Base-by-base conservation (phyloP, 2,888 invertebrate species). In the Cheilosia soror region DNA sequence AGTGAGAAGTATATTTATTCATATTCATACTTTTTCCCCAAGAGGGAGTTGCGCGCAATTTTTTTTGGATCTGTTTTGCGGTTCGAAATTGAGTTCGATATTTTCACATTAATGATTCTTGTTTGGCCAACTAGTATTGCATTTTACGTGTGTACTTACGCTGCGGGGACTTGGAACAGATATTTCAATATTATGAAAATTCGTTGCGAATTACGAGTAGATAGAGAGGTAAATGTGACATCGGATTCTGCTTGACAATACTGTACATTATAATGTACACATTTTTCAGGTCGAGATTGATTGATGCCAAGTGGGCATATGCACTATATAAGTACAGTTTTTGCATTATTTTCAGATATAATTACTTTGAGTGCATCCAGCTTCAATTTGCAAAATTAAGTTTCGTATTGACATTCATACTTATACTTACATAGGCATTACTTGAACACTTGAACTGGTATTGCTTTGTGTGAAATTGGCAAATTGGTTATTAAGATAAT, bases 151-250 rank as follows among this genome's bases (percentile, higher is more conserved):
- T 15, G n/a, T 6, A n/a, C n/a, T 1, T 42, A 58, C 33, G 15
- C 69, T n/a, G 33, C 37, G 9, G 47, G 33, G 47, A 57, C 44
- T 69, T 69, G 9, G 11, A 25, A 47, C 15, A 37, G 37, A 25
- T n/a, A 69, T 58, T 44, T 57, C 31, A 68, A 49, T 69, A 58
- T 11, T 58, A 57, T n/a, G 33, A 13, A 62, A 49, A 25, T 20
- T 1, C 44, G n/a, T 15, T 44, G 44, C n/a, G 15, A 44, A 44
- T 44, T 37, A 11, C 37, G 37, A 11, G 37, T 11, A 11, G 3
- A 33, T 11, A n/a, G 20, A 20, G 20, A 20, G 20, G 20, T 20
- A 20, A 33, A 15, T 44, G 13, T 6, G 2, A 1, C 15, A 44
- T 44, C n/a, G n/a, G n/a, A 5, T 4, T 44, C n/a, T n/a, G 37